A percentile compares a stretch with the other conserved stretches of the same genome.
Evolutionary conservation across 2,888 invertebrate species (phyloP).

Genomic region (Chrysolina haemoptera): DNA sequence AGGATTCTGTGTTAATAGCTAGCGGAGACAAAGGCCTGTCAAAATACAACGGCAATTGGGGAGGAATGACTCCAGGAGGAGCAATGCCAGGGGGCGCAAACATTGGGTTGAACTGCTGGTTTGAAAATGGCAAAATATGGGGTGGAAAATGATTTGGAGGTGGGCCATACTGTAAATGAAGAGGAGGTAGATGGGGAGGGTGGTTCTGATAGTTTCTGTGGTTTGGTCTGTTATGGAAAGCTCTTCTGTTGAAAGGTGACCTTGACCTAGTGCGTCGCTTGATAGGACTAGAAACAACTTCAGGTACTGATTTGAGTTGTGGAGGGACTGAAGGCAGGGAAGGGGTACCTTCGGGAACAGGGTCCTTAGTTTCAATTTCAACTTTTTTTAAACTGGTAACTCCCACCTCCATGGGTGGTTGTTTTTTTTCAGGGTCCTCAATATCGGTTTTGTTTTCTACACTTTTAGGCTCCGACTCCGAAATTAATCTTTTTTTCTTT

Average conservation of each 20-base stretch:
- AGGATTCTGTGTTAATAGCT: slow-evolving; percentile 62
- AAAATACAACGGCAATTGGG: slow-evolving; percentile 52
- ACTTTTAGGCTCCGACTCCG: slow-evolving; percentile 25
- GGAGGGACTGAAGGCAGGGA: too few species aligned
- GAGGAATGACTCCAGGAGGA: slow-evolving; percentile 36
- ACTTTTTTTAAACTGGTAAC: background rate
- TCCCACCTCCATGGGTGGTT: background rate
- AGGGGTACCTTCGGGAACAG: background rate
- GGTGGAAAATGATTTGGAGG: slow-evolving; percentile 31
- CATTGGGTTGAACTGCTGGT: slow-evolving; percentile 38
- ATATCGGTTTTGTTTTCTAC: slow-evolving; percentile 41
- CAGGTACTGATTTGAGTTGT: slow-evolving; percentile 45
- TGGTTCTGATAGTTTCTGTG: slow-evolving; percentile 32
- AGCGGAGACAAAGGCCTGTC: slow-evolving; percentile 64
- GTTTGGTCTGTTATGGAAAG: slow-evolving; percentile 30
- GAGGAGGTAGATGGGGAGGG: background rate
- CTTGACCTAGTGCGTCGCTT: slow-evolving; percentile 38
- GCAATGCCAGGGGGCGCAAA: slow-evolving; percentile 33
- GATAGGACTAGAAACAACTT: slow-evolving; percentile 40
- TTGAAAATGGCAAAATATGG: slow-evolving; percentile 31
- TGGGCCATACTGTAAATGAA: slow-evolving; percentile 13
- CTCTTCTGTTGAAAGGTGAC: slow-evolving; percentile 37
- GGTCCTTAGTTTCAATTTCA: background rate
- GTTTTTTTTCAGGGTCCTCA: slow-evolving; percentile 22
- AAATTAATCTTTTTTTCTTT: slow-evolving; percentile 48